Base-by-base conservation (phyloP, 2,797 vertebrate genomes). In the Danio kyathit region DNA sequence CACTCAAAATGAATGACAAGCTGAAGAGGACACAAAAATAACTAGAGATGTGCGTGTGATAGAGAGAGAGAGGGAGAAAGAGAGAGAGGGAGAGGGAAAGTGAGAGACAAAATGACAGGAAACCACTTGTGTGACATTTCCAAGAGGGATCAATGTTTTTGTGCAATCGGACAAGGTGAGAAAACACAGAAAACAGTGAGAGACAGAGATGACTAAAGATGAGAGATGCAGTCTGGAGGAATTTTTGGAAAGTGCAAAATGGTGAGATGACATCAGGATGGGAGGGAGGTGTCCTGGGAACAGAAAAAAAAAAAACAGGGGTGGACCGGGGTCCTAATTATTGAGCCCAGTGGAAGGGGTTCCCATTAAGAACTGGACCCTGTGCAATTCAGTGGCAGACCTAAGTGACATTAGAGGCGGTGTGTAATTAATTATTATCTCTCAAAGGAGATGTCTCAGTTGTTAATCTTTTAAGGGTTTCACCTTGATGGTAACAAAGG, bases 91-190 rank as follows among this genome's bases (percentile, higher is more conserved):
- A 46, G 64, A 64, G 71, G 57, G 60, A 83, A 51, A 19, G 64
- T 66, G 79, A 61, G 69, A 76, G 57, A 57, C 49, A 48, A 63
- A 77, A 51, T 63, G 59, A 69, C 49, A 77, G 13, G 48, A 72
- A 83, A 75, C 71, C 48, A 41, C 74, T 79, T 48, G 40, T 12
- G 46, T 87, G 84, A 87, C 82, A 87, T 85, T 86, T 86, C 74
- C 61, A 78, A 82, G 52, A 78, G 66, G 49, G 43, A 86, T 84
- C 74, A 51, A 82, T 82, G 76, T 69, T 84, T 84, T 60, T 80
- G 63, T 74, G 60, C 59, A 74, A 51, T 69, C 70, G 57, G 75
- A 73, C 59, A 38, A 78, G 80, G 72, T 76, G 76, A 82, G 51
- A 77, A 60, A 61, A 82, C 44, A 65, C 5, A 52, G 46, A 46